Conservation (phyloP, 2,888 invertebrate genomes). For the Prosopocoilus inquinatus region DNA sequence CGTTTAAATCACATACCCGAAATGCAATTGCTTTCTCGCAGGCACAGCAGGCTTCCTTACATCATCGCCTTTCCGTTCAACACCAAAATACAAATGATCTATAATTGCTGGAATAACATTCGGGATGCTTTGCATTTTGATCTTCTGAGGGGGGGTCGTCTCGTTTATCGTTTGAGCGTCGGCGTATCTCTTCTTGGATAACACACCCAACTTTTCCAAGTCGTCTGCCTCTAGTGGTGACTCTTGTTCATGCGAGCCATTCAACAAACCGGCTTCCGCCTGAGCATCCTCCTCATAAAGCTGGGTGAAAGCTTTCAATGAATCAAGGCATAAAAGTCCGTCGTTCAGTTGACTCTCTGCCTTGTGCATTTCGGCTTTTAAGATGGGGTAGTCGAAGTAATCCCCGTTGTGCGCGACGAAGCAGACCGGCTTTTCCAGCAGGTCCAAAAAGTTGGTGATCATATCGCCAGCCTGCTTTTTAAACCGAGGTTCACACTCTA, state of each 20-base stretch:
- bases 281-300: constrained; percentile 45
- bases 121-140: constrained; percentile 53
- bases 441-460: constrained; percentile 63
- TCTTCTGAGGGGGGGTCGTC: constrained; percentile 31
- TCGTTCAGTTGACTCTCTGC: constrained; percentile 52
- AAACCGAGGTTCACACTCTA: constrained; percentile 64
- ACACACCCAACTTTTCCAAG: constrained; percentile 1
- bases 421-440: constrained; percentile 70
- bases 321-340: constrained; percentile 66
- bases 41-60: too few relatives aligned
- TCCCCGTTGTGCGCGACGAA: constrained; percentile 80
- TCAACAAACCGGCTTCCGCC: too few relatives aligned
- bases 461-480: constrained; percentile 56
- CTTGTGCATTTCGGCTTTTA: constrained; percentile 63
- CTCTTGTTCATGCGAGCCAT: too few relatives aligned
- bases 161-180: constrained; percentile 41
- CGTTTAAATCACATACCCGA: too few relatives aligned
- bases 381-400: constrained; percentile 74
- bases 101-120: constrained; percentile 36
- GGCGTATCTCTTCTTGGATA: constrained; percentile 9
- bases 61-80: too few relatives aligned
- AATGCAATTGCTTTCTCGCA: too few relatives aligned
- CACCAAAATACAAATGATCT: too few relatives aligned
- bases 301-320: constrained; percentile 57
- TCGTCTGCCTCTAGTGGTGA: too few relatives aligned